Base-by-base conservation (phyloP, 2,797 vertebrate species). In the Selene dorsalis region DNA sequence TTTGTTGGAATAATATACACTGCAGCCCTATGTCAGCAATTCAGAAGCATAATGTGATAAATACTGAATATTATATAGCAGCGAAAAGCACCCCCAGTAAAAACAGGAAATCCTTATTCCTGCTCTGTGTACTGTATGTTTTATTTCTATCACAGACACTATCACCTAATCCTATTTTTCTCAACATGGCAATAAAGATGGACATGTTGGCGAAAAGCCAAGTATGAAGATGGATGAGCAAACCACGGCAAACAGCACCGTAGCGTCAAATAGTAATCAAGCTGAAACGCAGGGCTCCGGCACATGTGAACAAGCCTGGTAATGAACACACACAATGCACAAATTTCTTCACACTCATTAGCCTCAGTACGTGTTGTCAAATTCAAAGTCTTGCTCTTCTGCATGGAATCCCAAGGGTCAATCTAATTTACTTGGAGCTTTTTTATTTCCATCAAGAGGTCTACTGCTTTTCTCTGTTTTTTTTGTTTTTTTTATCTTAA, bases 141-240 rank as follows among this genome's bases (percentile, higher is more conserved):
- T 88, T 30, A 79, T 83, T 87, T 86, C 56, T 70, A 82, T 68
- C 32, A 53, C 35, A 75, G 61, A 59, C 70, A 61, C 55, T 38
- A 72, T 85, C 61, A 59, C 58, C 38, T 53, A 72, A 72, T 77
- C 57, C 50, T 67, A 79, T 75, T 82, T 87, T 77, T 79, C 84
- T 86, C 81, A 70, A 80, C 69, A 74, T 80, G 48, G 45, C 74
- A 82, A 84, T 91, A 82, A 84, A 88, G 68, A 87, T 53, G 62
- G 76, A 79, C 18, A 4, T 72, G 71, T 61, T 84, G 74, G 83
- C 56, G 74, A 66, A 79, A 85, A 83, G 63, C 71, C 73, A 83
- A 82, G 75, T 61, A 69, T 79, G 61, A 83, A 77, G 69, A 88
- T 81, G 55, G 86, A 84, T 83, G 79, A 75, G 65, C 78, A 59